Conservation (phyloP, 2,797 vertebrate genomes). For the Nyctibius grandis region DNA sequence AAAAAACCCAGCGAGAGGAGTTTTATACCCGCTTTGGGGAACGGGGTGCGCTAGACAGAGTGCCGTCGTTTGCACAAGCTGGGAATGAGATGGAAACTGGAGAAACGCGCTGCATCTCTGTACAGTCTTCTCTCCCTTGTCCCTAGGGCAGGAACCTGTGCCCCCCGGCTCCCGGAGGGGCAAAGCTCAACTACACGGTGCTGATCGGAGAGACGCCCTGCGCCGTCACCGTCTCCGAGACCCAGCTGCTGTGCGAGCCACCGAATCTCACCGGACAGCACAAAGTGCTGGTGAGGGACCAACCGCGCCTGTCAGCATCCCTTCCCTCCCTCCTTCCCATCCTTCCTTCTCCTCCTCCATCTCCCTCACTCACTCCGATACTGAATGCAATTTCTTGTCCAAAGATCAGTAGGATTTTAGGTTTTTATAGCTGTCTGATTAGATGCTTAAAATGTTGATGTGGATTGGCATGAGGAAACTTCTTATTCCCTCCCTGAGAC, state of each 20-base stretch:
- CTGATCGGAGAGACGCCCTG: slow-evolving; percentile 94
- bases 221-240: slow-evolving; percentile 93
- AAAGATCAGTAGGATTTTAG: neutral
- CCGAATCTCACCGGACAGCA: slow-evolving; percentile 95
- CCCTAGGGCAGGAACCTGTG: slow-evolving; percentile 95
- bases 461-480: neutral
- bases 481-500: neutral
- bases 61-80: rapidly evolving
- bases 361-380: rapidly evolving
- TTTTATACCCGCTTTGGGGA: neutral
- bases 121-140: neutral
- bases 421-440: neutral
- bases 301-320: rapidly evolving
- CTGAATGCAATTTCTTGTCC: neutral
- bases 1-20: no score
- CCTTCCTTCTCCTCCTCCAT: neutral
- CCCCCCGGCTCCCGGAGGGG: slow-evolving; percentile 89
- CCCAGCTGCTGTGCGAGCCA: slow-evolving; percentile 94
- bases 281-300: slow-evolving; percentile 81
- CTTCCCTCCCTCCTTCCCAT: neutral
- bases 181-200: slow-evolving; percentile 96
- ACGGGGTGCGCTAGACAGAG: rapidly evolving
- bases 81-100: neutral
- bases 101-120: neutral
- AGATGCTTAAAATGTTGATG: neutral